Evolutionary conservation across 2,797 vertebrate species (phyloP).

Genomic region (Varecia variegata): DNA sequence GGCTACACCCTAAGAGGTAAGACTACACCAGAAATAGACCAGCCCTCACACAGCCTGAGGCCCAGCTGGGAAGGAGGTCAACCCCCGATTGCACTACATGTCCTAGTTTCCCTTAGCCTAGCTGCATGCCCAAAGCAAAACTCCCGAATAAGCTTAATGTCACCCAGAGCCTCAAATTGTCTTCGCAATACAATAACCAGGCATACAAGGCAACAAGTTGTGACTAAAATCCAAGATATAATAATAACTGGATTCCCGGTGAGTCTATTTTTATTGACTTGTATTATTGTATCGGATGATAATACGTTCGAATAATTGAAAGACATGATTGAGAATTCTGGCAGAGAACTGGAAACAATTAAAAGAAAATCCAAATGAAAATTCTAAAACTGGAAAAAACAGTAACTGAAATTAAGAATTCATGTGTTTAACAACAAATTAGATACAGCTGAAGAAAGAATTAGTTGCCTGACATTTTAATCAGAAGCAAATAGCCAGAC

Average conservation of each 20-base stretch:
- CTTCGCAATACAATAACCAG: neutral
- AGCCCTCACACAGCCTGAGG: neutral
- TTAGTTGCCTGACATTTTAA: neutral
- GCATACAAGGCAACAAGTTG: neutral
- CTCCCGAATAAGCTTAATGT: neutral
- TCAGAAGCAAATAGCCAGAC: neutral
- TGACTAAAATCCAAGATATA: neutral
- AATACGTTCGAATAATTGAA: neutral
- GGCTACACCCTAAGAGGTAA: neutral
- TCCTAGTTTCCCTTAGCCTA: neutral
- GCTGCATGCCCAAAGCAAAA: neutral
- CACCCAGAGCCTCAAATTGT: neutral
- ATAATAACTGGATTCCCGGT: neutral
- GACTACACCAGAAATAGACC: neutral
- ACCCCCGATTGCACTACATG: neutral
- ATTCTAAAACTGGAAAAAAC: constrained; percentile 6
- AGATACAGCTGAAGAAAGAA: constrained; percentile 11
- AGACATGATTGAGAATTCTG: neutral
- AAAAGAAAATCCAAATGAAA: constrained; percentile 31
- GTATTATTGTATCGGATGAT: neutral
- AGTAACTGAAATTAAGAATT: neutral
- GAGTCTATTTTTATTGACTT: neutral
- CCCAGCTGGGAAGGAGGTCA: neutral
- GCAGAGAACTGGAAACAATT: neutral
- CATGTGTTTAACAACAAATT: neutral